Evolutionary conservation across 2,113 vertebrate genomes (phyloP), one percentile per base, ranked within the genome.

Genomic region (Ancistrus triradiatus): DNA sequence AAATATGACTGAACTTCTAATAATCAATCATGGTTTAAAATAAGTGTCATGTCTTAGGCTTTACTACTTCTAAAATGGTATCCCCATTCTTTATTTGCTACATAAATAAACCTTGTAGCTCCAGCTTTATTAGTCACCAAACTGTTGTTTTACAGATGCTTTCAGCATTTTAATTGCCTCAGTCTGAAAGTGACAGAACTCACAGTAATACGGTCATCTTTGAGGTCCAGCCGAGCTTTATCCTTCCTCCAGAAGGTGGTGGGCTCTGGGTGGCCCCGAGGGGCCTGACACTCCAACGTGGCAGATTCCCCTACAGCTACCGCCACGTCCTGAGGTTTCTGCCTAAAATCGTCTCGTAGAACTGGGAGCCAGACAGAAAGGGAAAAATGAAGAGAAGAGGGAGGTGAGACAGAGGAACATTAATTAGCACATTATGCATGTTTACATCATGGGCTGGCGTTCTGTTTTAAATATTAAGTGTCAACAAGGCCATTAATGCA

Each of bases 211-310:
- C 94, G 88, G 62, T 99, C 96, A 66, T 98, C 95, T 40, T 85
- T 91, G 74, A 97, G 94, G 22, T 97, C 93, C 10, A 99, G 91
- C 47, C 91, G 89, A 63, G 92, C 84, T 92, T 97, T 97, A 77
- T 99, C 95, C 66, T 97, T 98, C 77, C 93, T 99, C 96, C 96
- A 99, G 87, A 90, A 98, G 83, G 93, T 97, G 64, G 95, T 95
- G 49, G 96, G 96, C 63, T 99, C 96, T 0, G 96, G 96, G 71
- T 99, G 96, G 40, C 96, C 96, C 53, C 96, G 88, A 2, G 95
- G 96, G 0, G 96, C 94, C 35, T 97, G 92, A 68, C 96, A 99
- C 74, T 99, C 96, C 76, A 99, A 69, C 33, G 98, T 95, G 0
- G 95, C 96, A 1, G 96, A 95, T 64, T 99, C 96, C 52, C 95